Evolutionary conservation across 2,113 vertebrate genomes (phyloP), one percentile per base, ranked within the genome.

Genomic region (Orycteropus afer): DNA sequence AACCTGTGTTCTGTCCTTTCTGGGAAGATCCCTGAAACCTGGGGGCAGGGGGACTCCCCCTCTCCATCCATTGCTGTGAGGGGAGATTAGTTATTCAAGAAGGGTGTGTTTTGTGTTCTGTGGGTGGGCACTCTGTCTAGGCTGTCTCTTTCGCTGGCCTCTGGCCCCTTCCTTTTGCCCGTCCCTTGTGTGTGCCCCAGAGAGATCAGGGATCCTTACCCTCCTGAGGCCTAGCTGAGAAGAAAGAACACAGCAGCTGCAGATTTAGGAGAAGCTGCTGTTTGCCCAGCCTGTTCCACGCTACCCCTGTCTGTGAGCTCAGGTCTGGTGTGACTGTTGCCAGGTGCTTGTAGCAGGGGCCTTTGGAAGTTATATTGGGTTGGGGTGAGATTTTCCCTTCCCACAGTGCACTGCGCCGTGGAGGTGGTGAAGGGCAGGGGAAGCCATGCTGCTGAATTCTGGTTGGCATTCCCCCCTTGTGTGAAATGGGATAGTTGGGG

Each of bases 381-480:
- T 73, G 57, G 40, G 63, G 32, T 65, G 73, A 71, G 76, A 65
- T 15, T 80, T 87, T 49, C n/a, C 51, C 47, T 86, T 80, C 92
- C 95, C 76, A 49, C 51, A 61, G 84, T 90, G 93, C 87, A 92
- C 96, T 96, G 74, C 94, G 67, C 87, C 71, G 4, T 77, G 37
- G 84, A 61, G 79, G 40, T 18, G 67, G 67, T 45, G 27, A 93
- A 51, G 73, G 91, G 80, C 80, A 37, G 32, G 67, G 90, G 95
- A 71, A 92, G 95, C 97, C 97, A 37, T 96, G 97, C 97, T 97
- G 97, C 97, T 97, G 97, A 93, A 95, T 95, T 95, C 80, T 92
- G 86, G 91, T 95, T 96, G 95, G 95, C 94, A 90, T 94, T 90
- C 84, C 83, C 81, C 84, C 47, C 82, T 85, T 57, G 71, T 34